Base-by-base conservation (phyloP, 1,140 invertebrate genomes). In the Phymastichus coffea region DNA sequence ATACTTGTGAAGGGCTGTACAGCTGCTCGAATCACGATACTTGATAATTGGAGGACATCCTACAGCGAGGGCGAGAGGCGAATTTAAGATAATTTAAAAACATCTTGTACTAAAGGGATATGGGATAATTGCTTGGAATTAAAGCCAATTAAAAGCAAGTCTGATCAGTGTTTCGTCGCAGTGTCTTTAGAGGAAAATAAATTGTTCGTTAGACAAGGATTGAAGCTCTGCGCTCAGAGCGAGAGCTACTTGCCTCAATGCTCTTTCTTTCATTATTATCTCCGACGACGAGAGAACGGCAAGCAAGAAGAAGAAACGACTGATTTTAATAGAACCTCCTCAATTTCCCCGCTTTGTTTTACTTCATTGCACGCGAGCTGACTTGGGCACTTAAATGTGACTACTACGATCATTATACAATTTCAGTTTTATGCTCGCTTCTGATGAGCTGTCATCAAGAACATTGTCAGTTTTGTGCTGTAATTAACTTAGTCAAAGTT, bases 81-180 rank as follows among this genome's bases (percentile, higher is more conserved):
- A 57, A 52, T 57, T 62, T 62, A 57, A 62, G 60, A 62, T 62
- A 57, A 57, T 57, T 62, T 57, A 57, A 62, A 49, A 57, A 57
- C 53, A 30, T 62, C 53, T 57, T 62, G 35, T 56, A 43, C 19
- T 22, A 43, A 47, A 41, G 60, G 47, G 38, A 62, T 47, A 48
- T 56, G 37, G 28, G 54, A 62, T 62, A 62, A 62, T 62, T 62
- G 60, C 54, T 52, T 26, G 47, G 35, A 62, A 62, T 62, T 62
- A 57, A 46, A 62, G 47, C 60, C 54, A 62, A 62, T 62, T 57
- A 62, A 62, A 47, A 38, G 15, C 46, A 57, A 52, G 53, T 57
- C 54, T 52, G 53, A 61, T 61, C 58, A 55, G 51, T 61, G 38
- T 61, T 54, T 54, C 58, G 58, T 55, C 43, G 51, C 52, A 55